Base-by-base conservation (phyloP, 2,113 vertebrate genomes). In the Pedionomus torquatus region DNA sequence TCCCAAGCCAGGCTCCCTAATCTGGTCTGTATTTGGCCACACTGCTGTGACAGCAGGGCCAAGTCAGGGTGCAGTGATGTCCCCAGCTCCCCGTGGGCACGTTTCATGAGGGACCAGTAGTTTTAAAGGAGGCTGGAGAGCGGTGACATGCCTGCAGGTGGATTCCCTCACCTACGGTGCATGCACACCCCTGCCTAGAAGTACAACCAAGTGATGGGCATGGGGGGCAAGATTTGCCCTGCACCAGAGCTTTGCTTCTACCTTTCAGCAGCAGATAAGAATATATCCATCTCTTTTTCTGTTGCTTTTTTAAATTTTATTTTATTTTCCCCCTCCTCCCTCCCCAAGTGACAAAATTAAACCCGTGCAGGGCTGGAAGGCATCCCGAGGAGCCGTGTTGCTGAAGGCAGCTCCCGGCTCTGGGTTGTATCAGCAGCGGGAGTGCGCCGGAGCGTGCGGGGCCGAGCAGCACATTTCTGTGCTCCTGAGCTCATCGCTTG, bases 381-480 rank as follows among this genome's bases (percentile, higher is more conserved):
- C 76, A 46, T 63, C 80, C 72, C 15, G 6, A 2, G 1, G 87
- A 71, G 88, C 75, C 31, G 70, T 35, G 66, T 13, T 70, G 83
- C 55, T 90, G 54, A 55, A 90, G 79, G 91, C 72, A 91, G 92
- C 89, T 95, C 82, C 92, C 2, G 4, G 89, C 85, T 85, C 91
- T 95, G 92, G 46, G 57, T 78, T 94, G 16, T 85, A 55, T 90
- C 91, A 80, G 91, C 94, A 70, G 80, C 17, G 83, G 91, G 89
- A 97, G 92, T n/a, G 8, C 77, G 90, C 76, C 17, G 96, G 89
- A 76, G 72, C 4, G 11, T 3, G n/a, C 5, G 17, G 90, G 77
- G 72, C 87, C 2, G 39, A 95, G 95, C 91, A 39, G 95, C 93
- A 14, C 96, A 93, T 97, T 97, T 95, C 96, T 90, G 69, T 2